These are phyloP conservation scores for Gulo gulo DNA, from an alignment of 2,113 vertebrate species.

Conservation along the genomic window DNA sequence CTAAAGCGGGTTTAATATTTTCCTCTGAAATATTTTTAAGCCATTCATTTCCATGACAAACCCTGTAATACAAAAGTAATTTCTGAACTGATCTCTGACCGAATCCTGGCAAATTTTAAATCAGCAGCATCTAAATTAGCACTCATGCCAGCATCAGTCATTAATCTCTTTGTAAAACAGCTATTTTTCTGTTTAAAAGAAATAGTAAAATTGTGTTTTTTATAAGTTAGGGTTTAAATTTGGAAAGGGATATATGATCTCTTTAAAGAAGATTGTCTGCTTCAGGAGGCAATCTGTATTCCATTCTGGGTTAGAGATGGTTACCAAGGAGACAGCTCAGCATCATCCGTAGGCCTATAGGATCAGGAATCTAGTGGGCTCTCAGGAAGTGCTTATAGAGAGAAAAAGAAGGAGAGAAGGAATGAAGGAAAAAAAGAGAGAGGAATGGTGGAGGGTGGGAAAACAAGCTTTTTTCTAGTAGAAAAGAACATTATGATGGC, in stretches of 20 bases:
- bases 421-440: background rate
- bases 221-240: slow-evolving; percentile 53
- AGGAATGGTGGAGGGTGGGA: background rate
- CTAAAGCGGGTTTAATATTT: slow-evolving; percentile 24
- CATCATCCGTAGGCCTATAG: slow-evolving; percentile 64
- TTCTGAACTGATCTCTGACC: slow-evolving; percentile 2
- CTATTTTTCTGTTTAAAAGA: slow-evolving; percentile 52
- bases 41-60: slow-evolving; percentile 45
- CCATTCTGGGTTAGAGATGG: slow-evolving; percentile 63
- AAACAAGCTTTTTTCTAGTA: background rate
- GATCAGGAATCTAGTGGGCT: slow-evolving; percentile 59
- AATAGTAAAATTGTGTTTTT: slow-evolving; percentile 32
- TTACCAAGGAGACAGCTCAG: slow-evolving; percentile 75
- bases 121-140: slow-evolving; percentile 14
- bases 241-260: slow-evolving; percentile 39
- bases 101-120: slow-evolving; percentile 28
- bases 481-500: background rate
- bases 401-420: background rate
- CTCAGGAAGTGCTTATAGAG: slow-evolving; percentile 53
- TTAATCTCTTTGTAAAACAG: slow-evolving; percentile 34
- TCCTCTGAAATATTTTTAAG: slow-evolving; percentile 39
- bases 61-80: slow-evolving; percentile 27
- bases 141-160: background rate
- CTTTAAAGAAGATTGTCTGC: slow-evolving; percentile 50
- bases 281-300: slow-evolving; percentile 48